Conservation (phyloP, 2,888 invertebrate genomes). For the Metopia argyrocephala region DNA sequence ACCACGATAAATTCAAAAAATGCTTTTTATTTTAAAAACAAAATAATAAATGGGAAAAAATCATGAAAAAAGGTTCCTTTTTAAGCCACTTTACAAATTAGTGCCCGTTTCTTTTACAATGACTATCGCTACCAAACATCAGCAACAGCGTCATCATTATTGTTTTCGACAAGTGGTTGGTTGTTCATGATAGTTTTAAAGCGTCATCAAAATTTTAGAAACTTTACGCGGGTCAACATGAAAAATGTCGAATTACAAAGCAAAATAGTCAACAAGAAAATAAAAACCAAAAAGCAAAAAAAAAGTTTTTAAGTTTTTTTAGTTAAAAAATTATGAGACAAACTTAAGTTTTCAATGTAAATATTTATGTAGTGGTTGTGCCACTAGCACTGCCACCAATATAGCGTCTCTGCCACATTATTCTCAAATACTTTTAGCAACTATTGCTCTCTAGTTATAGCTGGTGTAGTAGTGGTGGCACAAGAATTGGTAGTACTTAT, state of each 20-base stretch:
- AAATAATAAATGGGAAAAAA: slow-evolving; percentile 17
- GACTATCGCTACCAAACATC: background rate
- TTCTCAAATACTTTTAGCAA: background rate
- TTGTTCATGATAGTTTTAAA: slow-evolving; percentile 17
- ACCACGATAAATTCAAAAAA: slow-evolving; percentile 17
- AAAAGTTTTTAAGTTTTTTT: background rate
- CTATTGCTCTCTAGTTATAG: background rate
- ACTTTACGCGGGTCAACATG: slow-evolving; percentile 2
- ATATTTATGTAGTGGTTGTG: slow-evolving; percentile 22
- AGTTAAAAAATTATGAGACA: background rate
- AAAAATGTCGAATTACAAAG: slow-evolving; percentile 7
- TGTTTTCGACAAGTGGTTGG: slow-evolving; percentile 26
- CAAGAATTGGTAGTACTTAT: background rate
- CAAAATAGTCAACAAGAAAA: slow-evolving; percentile 1
- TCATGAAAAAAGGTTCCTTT: slow-evolving; percentile 8
- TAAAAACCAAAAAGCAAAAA: background rate
- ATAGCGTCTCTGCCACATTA: no score
- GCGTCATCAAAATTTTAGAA: background rate
- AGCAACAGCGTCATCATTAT: background rate
- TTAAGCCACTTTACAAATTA: slow-evolving; percentile 37
- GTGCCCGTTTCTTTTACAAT: background rate
- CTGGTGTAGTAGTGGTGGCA: background rate
- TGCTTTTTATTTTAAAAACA: slow-evolving; percentile 18
- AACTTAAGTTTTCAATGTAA: background rate
- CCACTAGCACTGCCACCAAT: background rate